Percentiles rank a stretch among this genome's conserved stretches.
phyloP scores from a whole-genome alignment of 1,140 invertebrate genomes.

The Penaeus japonicus region DNA sequence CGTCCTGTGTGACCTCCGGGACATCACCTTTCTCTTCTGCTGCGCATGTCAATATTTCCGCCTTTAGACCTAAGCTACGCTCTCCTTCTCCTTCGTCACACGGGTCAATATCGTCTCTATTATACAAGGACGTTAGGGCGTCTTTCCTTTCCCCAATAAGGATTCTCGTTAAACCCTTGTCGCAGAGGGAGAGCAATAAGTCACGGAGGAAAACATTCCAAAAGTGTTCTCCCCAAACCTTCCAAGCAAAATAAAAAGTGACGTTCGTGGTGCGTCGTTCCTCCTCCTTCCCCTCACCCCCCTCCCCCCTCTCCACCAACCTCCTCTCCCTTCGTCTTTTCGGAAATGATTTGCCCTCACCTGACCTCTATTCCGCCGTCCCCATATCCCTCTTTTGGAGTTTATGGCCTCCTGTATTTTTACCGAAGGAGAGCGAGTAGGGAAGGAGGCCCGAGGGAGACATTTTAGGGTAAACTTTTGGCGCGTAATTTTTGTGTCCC shows the following conservation, averaged over 20 bases:
- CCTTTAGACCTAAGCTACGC: not conserved
- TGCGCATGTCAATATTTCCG: conserved; percentile 31
- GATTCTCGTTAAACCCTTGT: not conserved
- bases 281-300: not conserved
- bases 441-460: too few species aligned
- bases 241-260: conserved; percentile 36
- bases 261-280: conserved; percentile 8
- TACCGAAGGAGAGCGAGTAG: not conserved
- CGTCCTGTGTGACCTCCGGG: conserved; percentile 24
- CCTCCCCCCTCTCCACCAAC: too few species aligned
- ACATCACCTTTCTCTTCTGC: conserved; percentile 17
- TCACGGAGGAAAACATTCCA: conserved; percentile 39
- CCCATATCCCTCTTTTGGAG: not conserved
- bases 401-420: conserved; percentile 9
- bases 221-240: not conserved
- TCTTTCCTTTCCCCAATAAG: not conserved
- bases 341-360: conserved; percentile 53
- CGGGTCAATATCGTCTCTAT: too few species aligned
- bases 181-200: not conserved
- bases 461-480: too few species aligned
- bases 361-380: conserved; percentile 33
- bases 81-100: too few species aligned
- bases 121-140: not conserved
- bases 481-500: too few species aligned
- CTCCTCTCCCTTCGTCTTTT: conserved; percentile 1